These are phyloP conservation scores for Sylvilagus bachmani DNA, from an alignment of 2,113 vertebrate species.

Conservation along the genomic window DNA sequence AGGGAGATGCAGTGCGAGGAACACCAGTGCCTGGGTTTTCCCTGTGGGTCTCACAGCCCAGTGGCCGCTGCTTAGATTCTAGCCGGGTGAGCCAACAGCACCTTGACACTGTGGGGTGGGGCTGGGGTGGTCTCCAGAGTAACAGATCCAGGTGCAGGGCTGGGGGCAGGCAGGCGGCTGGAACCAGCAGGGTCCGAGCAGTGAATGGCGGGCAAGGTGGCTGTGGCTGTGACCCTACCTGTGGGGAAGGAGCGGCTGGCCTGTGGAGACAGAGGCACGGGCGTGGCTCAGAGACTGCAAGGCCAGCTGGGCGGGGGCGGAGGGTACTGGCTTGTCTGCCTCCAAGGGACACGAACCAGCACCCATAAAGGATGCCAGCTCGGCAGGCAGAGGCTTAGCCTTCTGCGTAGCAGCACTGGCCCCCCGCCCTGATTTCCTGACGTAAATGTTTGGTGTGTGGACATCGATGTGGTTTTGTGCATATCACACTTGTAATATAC, in stretches of 20 bases:
- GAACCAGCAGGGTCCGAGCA: too few relatives aligned
- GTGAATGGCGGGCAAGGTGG: too few relatives aligned
- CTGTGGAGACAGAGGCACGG: too few relatives aligned
- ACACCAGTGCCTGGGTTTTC: too few relatives aligned
- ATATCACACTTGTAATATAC: background rate
- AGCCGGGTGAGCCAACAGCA: background rate
- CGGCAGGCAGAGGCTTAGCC: background rate
- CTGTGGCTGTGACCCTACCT: too few relatives aligned
- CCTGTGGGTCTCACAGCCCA: background rate
- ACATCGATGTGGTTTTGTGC: background rate
- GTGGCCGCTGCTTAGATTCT: background rate
- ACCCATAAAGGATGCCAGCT: too few relatives aligned
- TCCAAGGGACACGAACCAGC: background rate
- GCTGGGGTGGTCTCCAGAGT: background rate
- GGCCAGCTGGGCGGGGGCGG: background rate
- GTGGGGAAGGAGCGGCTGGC: background rate
- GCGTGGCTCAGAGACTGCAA: background rate
- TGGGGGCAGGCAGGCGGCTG: background rate
- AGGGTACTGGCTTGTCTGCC: background rate
- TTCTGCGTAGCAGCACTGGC: too few relatives aligned
- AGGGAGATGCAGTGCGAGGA: background rate
- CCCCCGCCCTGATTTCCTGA: background rate
- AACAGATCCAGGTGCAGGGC: background rate
- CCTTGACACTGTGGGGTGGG: background rate
- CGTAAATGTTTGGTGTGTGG: background rate